phyloP scores from a whole-genome alignment of 1,140 invertebrate genomes.

The Hirudo medicinalis region DNA sequence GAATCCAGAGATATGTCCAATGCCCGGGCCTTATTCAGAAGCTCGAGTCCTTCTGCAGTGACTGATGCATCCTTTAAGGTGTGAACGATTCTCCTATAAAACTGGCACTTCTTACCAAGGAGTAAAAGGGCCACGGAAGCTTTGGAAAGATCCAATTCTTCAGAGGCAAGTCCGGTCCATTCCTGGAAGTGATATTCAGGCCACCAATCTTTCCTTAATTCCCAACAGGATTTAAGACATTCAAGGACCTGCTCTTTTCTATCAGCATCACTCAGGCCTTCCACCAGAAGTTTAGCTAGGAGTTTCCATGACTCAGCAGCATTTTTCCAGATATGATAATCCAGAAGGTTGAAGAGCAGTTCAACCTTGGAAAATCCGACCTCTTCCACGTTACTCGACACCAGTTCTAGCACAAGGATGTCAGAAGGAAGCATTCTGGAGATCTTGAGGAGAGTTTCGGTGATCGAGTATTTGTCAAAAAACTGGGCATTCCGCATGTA shows the following conservation, averaged over 20 bases:
- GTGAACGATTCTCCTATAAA: background rate
- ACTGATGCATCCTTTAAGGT: background rate
- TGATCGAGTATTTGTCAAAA: background rate
- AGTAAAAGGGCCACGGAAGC: background rate
- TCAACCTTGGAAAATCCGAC: background rate
- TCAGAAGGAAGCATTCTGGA: background rate
- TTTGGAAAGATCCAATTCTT: conserved; percentile 2
- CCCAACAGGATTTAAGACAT: background rate
- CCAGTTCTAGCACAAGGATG: background rate
- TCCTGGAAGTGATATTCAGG: conserved; percentile 1
- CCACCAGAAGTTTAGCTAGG: background rate
- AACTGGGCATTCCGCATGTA: background rate
- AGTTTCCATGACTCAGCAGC: background rate
- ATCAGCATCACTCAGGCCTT: background rate
- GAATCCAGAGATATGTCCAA: background rate
- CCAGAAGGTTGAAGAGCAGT: background rate
- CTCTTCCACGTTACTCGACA: background rate
- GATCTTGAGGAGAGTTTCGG: background rate
- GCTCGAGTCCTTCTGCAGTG: background rate
- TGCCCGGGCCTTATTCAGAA: background rate
- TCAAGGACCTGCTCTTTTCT: background rate
- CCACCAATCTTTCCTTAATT: conserved; percentile 4
- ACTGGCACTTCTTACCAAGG: background rate
- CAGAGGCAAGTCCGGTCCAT: background rate
- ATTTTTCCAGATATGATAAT: background rate